Conservation (phyloP, 30 jellyfish, hydroid and myxozoan species). For the Clytia hemisphaerica region DNA sequence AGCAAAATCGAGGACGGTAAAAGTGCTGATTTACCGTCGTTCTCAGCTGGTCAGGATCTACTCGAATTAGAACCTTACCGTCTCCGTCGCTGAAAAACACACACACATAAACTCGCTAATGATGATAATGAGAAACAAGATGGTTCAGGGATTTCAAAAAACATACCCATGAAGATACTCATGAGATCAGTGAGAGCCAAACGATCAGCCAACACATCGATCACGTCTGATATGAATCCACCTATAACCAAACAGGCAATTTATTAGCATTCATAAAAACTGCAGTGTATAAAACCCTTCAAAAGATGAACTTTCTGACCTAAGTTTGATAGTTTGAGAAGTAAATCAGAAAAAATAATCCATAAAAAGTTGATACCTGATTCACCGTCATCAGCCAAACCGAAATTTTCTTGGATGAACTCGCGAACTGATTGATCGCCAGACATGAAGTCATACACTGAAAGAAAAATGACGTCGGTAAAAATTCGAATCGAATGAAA, state of each 20-base stretch:
- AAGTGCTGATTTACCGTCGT: too few species aligned
- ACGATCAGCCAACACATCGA: slow-evolving; percentile 32
- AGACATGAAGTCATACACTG: slow-evolving; percentile 5
- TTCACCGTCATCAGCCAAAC: not conserved
- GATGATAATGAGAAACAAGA: too few species aligned
- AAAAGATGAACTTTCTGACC: too few species aligned
- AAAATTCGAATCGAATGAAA: too few species aligned
- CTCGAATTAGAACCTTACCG: too few species aligned
- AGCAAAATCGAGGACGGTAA: too few species aligned
- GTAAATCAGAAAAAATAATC: not conserved
- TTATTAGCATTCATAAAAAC: not conserved
- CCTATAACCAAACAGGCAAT: slow-evolving; percentile 30
- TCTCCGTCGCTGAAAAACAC: too few species aligned
- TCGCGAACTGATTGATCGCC: slow-evolving; percentile 3
- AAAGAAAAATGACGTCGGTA: not conserved
- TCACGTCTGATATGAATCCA: slow-evolving; percentile 40
- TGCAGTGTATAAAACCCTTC: too few species aligned
- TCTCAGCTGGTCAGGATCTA: too few species aligned
- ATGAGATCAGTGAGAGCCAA: slow-evolving; percentile 41
- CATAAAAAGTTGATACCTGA: not conserved
- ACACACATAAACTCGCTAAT: too few species aligned
- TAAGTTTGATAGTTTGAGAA: not conserved
- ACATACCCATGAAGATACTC: slow-evolving; percentile 49
- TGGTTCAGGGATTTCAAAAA: not conserved
- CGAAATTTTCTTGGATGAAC: slow-evolving; percentile 6